Evolutionary conservation across 1,140 invertebrate species (phyloP), one percentile per base, ranked within the genome.

Genomic region (Lordiphosa mommai): DNA sequence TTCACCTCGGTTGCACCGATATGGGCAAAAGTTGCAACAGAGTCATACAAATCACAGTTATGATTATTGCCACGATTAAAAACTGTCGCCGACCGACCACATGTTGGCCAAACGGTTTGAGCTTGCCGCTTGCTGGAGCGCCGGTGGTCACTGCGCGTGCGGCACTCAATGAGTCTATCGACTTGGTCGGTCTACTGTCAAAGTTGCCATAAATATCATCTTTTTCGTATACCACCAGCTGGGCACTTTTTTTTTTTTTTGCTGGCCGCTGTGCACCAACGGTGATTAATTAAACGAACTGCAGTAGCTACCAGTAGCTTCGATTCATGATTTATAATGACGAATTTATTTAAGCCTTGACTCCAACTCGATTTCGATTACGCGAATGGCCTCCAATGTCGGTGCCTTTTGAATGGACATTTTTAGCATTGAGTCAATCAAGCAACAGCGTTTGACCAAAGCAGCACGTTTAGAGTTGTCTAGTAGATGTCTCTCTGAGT

Each of bases 201-300:
- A 82, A 86, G 72, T 86, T 86, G 82, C 82, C 82, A 86, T 86
- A 86, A 86, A 86, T 86, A 86, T 86, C 82, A 86, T 86, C 82
- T 82, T 82, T 73, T 86, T 86, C 68, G 53, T 59, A 86, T 77
- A 79, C 77, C 72, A 85, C 77, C 77, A 82, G 72, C 77, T 76
- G 79, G 57, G 79, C 79, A 76, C 61, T 82, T 82, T 69, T 65
- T 57, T 59, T 50, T 20, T 30, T 41, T 61, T 61, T 69, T 69
- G 60, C 50, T 61, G 49, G 60, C 43, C 57, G 49, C 36, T 63
- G 52, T 72, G 77, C 60, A 59, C 46, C 79, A 77, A 72, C 60
- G 71, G 74, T 76, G 60, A 72, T 65, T 86, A 71, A 68, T 66
- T 85, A 86, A 80, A 86, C 44, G 43, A 52, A 57, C 58, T 64